Conservation (phyloP, 2,888 invertebrate genomes). For the Oasisia sp. region DNA sequence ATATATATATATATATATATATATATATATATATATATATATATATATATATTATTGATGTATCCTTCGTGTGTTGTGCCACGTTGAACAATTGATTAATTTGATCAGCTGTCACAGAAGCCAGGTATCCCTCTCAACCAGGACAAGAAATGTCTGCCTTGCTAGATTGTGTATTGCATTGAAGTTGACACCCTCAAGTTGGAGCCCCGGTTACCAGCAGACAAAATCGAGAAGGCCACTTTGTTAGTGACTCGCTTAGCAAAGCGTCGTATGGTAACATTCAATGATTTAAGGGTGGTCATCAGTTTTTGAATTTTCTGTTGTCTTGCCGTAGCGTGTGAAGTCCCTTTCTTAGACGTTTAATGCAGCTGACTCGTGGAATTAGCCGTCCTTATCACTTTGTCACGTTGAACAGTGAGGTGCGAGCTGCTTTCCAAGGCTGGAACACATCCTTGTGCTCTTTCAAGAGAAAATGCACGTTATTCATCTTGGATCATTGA, state of each 20-base stretch:
- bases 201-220: not conserved
- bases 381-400: too few relatives aligned
- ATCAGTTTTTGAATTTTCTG: not conserved
- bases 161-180: not conserved
- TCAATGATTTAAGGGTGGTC: not conserved
- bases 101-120: not conserved
- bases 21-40: too few relatives aligned
- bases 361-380: not conserved
- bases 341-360: not conserved
- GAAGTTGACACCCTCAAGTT: not conserved
- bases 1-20: too few relatives aligned
- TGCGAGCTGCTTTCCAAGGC: not conserved
- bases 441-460: not conserved
- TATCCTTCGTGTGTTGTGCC: too few relatives aligned
- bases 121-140: not conserved
- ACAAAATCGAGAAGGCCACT: not conserved
- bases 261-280: not conserved
- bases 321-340: not conserved
- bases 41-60: too few relatives aligned
- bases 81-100: not conserved
- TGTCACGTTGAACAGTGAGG: not conserved
- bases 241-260: not conserved
- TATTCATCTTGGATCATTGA: not conserved
- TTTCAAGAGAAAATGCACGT: not conserved
- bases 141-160: not conserved